phyloP scores from a whole-genome alignment of 92 coral and sea anemone genomes.

The Actinostola sp. region DNA sequence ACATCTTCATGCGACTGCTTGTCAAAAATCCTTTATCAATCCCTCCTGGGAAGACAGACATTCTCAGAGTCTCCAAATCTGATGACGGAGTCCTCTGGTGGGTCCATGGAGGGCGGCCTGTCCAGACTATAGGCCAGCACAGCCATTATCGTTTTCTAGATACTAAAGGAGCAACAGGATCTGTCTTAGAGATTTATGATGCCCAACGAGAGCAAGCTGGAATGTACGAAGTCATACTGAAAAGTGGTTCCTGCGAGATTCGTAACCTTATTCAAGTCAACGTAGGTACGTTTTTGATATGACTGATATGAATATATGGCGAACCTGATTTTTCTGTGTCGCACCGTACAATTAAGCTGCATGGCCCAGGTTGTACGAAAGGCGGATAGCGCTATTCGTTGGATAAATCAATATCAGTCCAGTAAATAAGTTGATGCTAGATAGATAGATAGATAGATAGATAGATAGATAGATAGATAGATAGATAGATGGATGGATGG shows the following conservation, averaged over 20 bases:
- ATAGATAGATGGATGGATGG: no score
- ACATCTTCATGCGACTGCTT: slow-evolving; percentile 19
- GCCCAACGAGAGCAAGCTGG: slow-evolving; percentile 29
- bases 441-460: no score
- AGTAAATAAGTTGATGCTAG: no score
- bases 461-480: no score
- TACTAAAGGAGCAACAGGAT: slow-evolving; percentile 2
- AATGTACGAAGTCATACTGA: slow-evolving; percentile 28
- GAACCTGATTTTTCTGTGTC: no score
- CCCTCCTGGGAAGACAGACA: slow-evolving; percentile 1
- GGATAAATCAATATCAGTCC: no score
- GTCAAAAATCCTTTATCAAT: slow-evolving; percentile 25
- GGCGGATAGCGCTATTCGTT: no score
- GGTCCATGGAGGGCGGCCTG: slow-evolving; percentile 14
- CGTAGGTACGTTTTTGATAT: neutral
- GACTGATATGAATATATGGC: no score
- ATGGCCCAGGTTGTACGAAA: no score
- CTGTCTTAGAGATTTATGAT: slow-evolving; percentile 27
- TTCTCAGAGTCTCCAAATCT: slow-evolving; percentile 34
- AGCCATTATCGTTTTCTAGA: slow-evolving; percentile 16
- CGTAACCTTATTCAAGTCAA: slow-evolving; percentile 42
- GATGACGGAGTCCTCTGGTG: slow-evolving; percentile 32
- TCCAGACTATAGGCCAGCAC: slow-evolving; percentile 4
- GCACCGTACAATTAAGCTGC: no score
- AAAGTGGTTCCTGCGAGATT: slow-evolving; percentile 30